Evolutionary conservation across 2,113 vertebrate species (phyloP).

Genomic region (Osmerus eperlanus): DNA sequence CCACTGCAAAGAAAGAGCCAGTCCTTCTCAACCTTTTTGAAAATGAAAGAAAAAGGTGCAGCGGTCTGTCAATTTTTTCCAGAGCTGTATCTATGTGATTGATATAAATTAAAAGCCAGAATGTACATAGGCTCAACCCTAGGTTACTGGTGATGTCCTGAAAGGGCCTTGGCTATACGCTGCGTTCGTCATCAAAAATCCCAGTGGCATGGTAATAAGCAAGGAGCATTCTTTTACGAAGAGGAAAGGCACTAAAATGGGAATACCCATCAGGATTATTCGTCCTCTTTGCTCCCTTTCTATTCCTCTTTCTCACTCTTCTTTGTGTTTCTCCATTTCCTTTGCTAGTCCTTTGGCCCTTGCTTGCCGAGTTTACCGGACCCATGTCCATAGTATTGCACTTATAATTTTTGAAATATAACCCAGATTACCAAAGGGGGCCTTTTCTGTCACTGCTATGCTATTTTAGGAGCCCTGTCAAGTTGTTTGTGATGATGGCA

Average conservation of each 20-base stretch:
- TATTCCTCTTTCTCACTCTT: neutral
- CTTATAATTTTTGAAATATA: neutral
- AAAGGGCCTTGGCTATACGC: neutral
- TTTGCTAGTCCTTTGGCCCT: neutral
- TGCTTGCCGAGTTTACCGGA: neutral
- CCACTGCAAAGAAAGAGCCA: too few species aligned
- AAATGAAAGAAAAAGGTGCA: too few species aligned
- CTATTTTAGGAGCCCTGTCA: constrained; percentile 1
- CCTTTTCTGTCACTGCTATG: constrained; percentile 5
- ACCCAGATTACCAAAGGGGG: neutral
- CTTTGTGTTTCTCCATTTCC: neutral
- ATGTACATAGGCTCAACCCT: neutral
- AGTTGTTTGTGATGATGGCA: neutral
- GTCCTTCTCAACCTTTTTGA: too few species aligned
- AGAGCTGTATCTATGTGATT: too few species aligned
- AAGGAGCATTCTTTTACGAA: neutral
- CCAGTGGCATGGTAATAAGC: neutral
- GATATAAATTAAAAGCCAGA: neutral
- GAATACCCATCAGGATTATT: neutral
- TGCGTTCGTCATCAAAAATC: neutral
- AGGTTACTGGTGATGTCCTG: neutral
- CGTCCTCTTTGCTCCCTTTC: neutral
- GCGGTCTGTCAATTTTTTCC: too few species aligned
- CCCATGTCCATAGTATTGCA: neutral
- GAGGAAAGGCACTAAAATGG: neutral